Percentiles rank a stretch among this genome's conserved stretches.
Conservation (phyloP, 2,888 invertebrate genomes). For the Ecdyonurus torrentis region DNA sequence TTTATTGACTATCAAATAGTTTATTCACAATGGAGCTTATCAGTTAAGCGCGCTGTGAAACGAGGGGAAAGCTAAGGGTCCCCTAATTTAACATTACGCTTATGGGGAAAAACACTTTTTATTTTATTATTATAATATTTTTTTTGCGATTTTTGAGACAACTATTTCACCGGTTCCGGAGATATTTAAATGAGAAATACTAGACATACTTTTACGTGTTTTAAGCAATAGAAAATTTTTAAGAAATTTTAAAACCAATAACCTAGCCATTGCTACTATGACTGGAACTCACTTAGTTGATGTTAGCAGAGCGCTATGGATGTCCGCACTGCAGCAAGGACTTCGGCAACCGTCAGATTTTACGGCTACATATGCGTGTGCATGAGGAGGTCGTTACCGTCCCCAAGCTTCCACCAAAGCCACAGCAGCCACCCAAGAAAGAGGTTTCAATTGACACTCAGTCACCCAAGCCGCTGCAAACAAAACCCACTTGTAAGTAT, state of each 20-base stretch:
- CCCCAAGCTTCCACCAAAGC: background rate
- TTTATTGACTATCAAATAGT: background rate
- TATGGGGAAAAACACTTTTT: too few relatives aligned
- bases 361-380: constrained; percentile 14
- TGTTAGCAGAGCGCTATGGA: constrained; percentile 12
- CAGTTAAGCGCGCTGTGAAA: too few relatives aligned
- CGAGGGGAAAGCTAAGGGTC: too few relatives aligned
- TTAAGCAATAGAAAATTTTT: too few relatives aligned
- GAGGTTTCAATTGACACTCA: background rate
- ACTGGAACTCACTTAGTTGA: too few relatives aligned
- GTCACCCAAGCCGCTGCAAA: background rate
- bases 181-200: too few relatives aligned
- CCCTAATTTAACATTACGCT: too few relatives aligned
- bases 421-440: constrained; percentile 5
- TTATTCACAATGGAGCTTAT: background rate
- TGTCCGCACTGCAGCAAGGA: constrained; percentile 15
- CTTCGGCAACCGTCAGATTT: constrained; percentile 14
- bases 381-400: constrained; percentile 9
- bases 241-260: too few relatives aligned
- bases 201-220: too few relatives aligned
- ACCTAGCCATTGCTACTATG: too few relatives aligned
- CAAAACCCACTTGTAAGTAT: background rate
- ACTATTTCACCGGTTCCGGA: too few relatives aligned
- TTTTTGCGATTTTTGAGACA: too few relatives aligned
- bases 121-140: constrained; percentile 1